Evolutionary conservation across 2,797 vertebrate genomes (phyloP).

Genomic region (Alcedo quadribrachys): DNA sequence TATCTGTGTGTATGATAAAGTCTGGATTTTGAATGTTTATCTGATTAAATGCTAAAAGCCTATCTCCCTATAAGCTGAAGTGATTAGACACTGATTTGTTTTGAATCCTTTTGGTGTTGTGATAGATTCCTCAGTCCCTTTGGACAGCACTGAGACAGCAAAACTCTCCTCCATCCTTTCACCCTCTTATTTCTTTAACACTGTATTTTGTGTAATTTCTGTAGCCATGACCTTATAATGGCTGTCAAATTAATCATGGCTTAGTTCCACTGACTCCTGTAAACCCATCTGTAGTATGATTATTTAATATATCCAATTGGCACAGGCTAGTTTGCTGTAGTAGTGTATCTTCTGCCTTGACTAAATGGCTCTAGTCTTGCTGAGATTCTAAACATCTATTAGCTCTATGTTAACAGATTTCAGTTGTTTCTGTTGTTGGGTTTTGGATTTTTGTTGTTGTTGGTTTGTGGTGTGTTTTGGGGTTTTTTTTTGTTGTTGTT

Average conservation of each 20-base stretch:
- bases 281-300: neutral
- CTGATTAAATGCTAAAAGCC: neutral
- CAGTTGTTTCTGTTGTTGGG: too few species aligned
- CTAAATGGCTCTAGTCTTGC: neutral
- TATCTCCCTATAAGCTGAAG: neutral
- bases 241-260: neutral
- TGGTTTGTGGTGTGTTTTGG: too few species aligned
- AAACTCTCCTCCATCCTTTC: neutral
- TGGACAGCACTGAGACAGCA: neutral
- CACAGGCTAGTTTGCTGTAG: neutral
- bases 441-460: too few species aligned
- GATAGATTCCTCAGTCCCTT: neutral
- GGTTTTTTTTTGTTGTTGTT: too few species aligned
- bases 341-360: neutral
- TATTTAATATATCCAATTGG: neutral
- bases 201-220: neutral
- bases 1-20: conserved; percentile 74
- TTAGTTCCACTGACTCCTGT: neutral
- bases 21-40: neutral
- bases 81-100: neutral
- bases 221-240: neutral
- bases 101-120: neutral
- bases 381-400: neutral
- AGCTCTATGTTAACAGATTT: neutral
- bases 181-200: accelerated